Conservation (phyloP, 2,888 invertebrate species). For the Tinea trinotella region DNA sequence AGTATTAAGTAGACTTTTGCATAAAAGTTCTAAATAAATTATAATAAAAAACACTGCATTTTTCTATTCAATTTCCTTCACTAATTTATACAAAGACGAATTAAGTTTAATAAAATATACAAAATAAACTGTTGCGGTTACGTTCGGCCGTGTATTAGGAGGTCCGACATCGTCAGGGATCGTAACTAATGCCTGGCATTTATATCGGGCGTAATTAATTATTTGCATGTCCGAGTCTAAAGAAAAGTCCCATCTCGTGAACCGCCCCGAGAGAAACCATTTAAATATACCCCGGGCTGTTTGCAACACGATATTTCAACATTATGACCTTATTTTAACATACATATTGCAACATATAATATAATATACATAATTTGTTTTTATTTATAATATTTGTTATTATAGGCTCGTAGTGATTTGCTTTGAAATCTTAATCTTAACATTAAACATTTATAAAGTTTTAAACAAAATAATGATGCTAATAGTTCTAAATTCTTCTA, state of each 20-base stretch:
- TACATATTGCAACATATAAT: background rate
- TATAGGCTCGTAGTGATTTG: too few relatives aligned
- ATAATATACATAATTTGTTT: background rate
- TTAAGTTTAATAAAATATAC: conserved; percentile 3
- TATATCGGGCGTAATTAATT: conserved; percentile 71
- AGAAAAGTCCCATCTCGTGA: conserved; percentile 55
- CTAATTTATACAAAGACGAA: too few relatives aligned
- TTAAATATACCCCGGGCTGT: conserved; percentile 9
- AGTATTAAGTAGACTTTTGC: too few relatives aligned
- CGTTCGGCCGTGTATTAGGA: background rate
- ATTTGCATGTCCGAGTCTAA: conserved; percentile 60
- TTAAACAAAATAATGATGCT: too few relatives aligned
- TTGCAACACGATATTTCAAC: conserved; percentile 12
- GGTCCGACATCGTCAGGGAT: conserved; percentile 22
- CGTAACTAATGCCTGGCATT: conserved; percentile 67
- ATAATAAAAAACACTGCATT: too few relatives aligned
- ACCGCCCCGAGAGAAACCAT: conserved; percentile 24
- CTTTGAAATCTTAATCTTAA: too few relatives aligned
- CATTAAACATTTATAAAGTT: too few relatives aligned
- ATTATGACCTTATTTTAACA: conserved; percentile 2
- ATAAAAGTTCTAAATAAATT: too few relatives aligned
- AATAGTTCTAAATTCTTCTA: too few relatives aligned
- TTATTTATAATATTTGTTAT: too few relatives aligned
- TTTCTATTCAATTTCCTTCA: too few relatives aligned
- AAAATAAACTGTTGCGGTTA: conserved; percentile 1